Evolutionary conservation across 2,888 invertebrate species (phyloP), one percentile per base, ranked within the genome.

Genomic region (Odontomyia ornata): DNA sequence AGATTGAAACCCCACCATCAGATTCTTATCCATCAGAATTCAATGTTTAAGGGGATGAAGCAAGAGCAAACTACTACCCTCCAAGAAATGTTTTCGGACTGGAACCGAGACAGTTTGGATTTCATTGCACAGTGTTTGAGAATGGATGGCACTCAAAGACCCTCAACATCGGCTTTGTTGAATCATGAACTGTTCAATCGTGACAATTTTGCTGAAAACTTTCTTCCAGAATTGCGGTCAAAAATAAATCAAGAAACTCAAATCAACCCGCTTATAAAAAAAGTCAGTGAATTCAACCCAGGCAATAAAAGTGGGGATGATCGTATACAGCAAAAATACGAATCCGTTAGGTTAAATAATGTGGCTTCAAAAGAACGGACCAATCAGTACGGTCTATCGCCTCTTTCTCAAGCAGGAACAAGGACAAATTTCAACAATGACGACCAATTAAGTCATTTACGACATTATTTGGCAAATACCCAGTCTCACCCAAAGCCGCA

Each of bases 71-170:
- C 80, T 5, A 80, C 80, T 23, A 81, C 81, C 21, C 80, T 89
- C n/a, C 82, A 83, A 76, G 85, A 86, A 79, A 80, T 83, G 27
- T 89, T 88, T 80, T 85, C 88, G 5, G 82, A 81, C 62, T 88
- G 89, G 88, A 84, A 88, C 5, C 80, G 83, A 5, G 81, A 85
- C 23, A 84, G 87, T 21, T 80, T 89, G 21, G 87, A 89, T 78
- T 88, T 89, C 80, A 81, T 89, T n/a, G 80, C 83, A 2, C 78
- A 79, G 52, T 90, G 90, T 80, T 83, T 89, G 73, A 86, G 90
- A 77, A 91, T 93, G 84, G 92, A 93, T 83, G 93, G 93, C 0
- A 86, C 89, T 0, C 87, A 89, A 0, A 84, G 94, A 1, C 91
- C 92, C 0, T 88, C 89, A 0, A 91, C 92, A 25, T 86, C 89